These are phyloP conservation scores for Turnix velox DNA, from an alignment of 2,113 vertebrate genomes.

Conservation along the genomic window DNA sequence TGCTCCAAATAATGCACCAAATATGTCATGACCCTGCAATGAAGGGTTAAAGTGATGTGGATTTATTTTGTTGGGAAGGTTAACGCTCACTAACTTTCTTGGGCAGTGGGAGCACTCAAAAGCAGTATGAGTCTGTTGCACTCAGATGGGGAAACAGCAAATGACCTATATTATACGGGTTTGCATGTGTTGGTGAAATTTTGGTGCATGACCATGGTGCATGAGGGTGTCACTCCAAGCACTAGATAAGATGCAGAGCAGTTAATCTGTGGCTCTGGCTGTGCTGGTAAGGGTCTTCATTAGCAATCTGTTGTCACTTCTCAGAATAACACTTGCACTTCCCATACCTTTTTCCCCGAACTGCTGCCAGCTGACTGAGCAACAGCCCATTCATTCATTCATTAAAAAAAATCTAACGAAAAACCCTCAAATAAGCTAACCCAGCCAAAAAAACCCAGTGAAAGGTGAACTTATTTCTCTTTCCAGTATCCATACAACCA, in stretches of 20 bases:
- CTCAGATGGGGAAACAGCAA: background rate
- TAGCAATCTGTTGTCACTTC: background rate
- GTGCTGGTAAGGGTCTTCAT: background rate
- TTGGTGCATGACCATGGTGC: background rate
- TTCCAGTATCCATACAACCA: conserved; percentile 49
- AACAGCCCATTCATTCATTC: background rate
- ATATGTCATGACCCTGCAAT: background rate
- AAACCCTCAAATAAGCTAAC: background rate
- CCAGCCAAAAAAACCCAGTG: background rate
- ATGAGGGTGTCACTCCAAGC: background rate
- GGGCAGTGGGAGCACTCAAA: background rate
- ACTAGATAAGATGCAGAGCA: background rate
- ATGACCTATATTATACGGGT: too few species aligned
- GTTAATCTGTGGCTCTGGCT: background rate
- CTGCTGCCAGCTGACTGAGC: background rate
- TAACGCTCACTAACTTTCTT: background rate
- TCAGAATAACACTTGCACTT: background rate
- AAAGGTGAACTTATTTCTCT: background rate
- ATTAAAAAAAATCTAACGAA: background rate
- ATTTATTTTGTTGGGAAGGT: conserved; percentile 24
- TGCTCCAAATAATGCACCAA: conserved; percentile 20
- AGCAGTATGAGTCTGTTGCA: background rate
- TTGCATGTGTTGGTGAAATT: background rate
- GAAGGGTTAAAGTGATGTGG: conserved; percentile 5
- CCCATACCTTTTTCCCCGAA: rapidly evolving